Conservation (phyloP, 2,797 vertebrate genomes). For the Trichosurus vulpecula region DNA sequence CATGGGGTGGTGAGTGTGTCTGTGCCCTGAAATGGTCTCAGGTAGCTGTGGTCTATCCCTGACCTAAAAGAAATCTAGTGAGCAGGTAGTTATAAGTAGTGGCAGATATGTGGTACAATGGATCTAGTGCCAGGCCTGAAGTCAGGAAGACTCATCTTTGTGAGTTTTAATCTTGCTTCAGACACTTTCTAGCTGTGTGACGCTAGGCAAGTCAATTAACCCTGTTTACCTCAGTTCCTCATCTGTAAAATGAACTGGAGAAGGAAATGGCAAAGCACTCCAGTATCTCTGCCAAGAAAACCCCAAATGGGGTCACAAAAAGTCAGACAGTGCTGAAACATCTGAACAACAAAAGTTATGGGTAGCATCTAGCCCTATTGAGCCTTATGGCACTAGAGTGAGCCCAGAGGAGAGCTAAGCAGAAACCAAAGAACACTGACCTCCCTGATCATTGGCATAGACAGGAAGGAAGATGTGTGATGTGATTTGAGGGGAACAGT, state of each 20-base stretch:
- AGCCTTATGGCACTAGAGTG: neutral
- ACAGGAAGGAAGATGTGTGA: neutral
- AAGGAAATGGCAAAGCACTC: neutral
- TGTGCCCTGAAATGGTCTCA: neutral
- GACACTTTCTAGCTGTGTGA: neutral
- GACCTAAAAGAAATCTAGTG: neutral
- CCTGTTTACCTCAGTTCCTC: neutral
- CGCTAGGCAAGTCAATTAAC: neutral
- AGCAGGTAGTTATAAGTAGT: neutral
- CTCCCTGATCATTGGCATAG: neutral
- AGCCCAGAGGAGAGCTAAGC: neutral
- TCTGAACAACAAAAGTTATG: neutral
- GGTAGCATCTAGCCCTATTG: neutral
- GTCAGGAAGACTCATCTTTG: neutral
- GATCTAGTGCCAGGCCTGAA: neutral
- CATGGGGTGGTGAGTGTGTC: neutral
- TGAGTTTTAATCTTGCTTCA: neutral
- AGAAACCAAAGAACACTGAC: neutral
- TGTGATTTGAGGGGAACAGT: neutral
- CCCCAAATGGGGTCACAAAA: neutral
- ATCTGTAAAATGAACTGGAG: neutral
- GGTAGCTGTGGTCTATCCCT: constrained; percentile 1
- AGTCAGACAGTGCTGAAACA: neutral
- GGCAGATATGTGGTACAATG: neutral
- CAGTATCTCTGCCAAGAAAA: neutral